Evolutionary conservation across 2,888 invertebrate species (phyloP).

Genomic region (Heliconius cydno): DNA sequence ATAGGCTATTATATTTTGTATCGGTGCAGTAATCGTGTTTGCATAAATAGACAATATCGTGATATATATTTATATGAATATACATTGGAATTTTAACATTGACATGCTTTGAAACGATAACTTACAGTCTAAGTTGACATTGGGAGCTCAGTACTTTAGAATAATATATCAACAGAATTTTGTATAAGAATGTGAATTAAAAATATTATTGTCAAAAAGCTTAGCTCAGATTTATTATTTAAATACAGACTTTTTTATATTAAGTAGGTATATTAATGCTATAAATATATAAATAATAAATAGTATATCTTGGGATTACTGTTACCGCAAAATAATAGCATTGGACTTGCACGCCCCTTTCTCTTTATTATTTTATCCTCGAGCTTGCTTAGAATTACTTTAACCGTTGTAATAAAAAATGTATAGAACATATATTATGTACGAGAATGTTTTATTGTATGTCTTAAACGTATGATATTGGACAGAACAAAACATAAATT

Average conservation of each 20-base stretch:
- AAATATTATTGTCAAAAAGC: no score
- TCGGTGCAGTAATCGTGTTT: conserved; percentile 44
- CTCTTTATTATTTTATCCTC: conserved; percentile 19
- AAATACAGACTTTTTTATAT: no score
- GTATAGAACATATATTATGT: neutral
- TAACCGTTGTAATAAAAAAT: conserved; percentile 13
- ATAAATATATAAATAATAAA: neutral
- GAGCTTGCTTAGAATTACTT: neutral
- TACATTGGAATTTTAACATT: conserved; percentile 8
- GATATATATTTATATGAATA: conserved; percentile 24
- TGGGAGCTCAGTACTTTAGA: neutral
- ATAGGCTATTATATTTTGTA: conserved; percentile 44
- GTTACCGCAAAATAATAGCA: neutral
- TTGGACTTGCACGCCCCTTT: neutral
- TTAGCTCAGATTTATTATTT: neutral
- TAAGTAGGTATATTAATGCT: neutral
- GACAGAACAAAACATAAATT: no score
- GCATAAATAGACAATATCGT: conserved; percentile 38
- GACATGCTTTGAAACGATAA: neutral
- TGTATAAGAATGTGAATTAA: no score
- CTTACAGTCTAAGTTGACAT: neutral
- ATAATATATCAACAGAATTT: no score
- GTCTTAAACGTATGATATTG: no score
- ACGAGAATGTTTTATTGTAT: no score
- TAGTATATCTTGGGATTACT: neutral